A percentile compares a stretch with the other conserved stretches of the same genome.
phyloP scores from a whole-genome alignment of 2,797 vertebrate species.

The Enteromius fasciolatus region DNA sequence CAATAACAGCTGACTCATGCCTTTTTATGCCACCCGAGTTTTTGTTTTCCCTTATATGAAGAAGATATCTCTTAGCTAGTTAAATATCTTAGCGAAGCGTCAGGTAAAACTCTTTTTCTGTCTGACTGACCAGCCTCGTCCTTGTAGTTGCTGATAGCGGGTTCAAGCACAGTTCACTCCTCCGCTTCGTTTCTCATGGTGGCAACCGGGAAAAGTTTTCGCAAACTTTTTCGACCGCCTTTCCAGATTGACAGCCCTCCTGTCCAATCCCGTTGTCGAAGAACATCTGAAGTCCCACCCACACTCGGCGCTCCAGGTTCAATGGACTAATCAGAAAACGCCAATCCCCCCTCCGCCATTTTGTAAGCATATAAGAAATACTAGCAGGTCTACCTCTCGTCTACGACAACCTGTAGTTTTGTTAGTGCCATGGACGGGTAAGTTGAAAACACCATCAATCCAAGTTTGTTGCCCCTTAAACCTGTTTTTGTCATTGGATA shows the following conservation, averaged over 20 bases:
- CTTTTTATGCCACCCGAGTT: neutral
- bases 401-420: constrained; percentile 85
- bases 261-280: constrained; percentile 67
- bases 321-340: constrained; percentile 74
- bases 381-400: constrained; percentile 74
- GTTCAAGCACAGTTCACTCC: constrained; percentile 35
- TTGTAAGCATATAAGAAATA: constrained; percentile 79
- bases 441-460: constrained; percentile 74
- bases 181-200: constrained; percentile 1
- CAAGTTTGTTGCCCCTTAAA: neutral
- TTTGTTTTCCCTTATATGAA: neutral
- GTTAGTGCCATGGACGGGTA: constrained; percentile 99
- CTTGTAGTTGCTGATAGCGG: neutral
- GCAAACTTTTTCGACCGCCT: constrained; percentile 57
- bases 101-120: neutral
- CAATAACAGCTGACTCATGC: neutral
- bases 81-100: neutral
- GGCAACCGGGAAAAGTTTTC: constrained; percentile 60
- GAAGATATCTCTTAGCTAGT: neutral
- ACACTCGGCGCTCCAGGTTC: constrained; percentile 56
- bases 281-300: constrained; percentile 64
- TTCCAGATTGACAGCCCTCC: constrained; percentile 66
- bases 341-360: constrained; percentile 79
- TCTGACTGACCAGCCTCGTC: neutral
- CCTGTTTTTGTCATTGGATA: neutral